Percentiles rank a stretch among this genome's conserved stretches.
Conservation (phyloP, 2,888 invertebrate genomes). For the Agonopterix alstromeriana region DNA sequence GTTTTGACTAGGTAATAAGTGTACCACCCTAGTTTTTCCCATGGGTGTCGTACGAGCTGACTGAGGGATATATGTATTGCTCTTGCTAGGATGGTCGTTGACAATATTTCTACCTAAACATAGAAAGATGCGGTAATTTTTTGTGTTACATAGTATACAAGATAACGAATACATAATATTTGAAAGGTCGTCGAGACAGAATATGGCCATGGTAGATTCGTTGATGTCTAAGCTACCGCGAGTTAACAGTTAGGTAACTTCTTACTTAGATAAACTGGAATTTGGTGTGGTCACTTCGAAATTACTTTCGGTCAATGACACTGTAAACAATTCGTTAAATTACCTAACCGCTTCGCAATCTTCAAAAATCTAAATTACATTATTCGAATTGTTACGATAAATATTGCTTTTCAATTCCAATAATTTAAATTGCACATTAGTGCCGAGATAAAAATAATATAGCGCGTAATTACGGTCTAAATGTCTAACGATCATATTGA, state of each 20-base stretch:
- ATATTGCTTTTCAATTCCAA: not conserved
- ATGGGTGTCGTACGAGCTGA: too few relatives aligned
- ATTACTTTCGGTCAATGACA: slow-evolving; percentile 29
- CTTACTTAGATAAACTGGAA: slow-evolving; percentile 34
- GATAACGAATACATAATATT: too few relatives aligned
- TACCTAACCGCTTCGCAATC: slow-evolving; percentile 3
- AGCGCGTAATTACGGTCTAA: not conserved
- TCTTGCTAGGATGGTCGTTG: too few relatives aligned
- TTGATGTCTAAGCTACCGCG: slow-evolving; percentile 50
- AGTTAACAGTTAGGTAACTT: slow-evolving; percentile 29
- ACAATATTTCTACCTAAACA: too few relatives aligned
- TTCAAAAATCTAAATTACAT: slow-evolving; percentile 3
- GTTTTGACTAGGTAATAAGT: too few relatives aligned
- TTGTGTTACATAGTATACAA: too few relatives aligned
- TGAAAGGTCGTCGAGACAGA: too few relatives aligned
- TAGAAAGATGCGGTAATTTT: too few relatives aligned
- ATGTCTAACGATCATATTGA: not conserved
- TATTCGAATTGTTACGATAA: not conserved
- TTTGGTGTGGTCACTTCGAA: slow-evolving; percentile 28
- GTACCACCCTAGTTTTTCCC: too few relatives aligned
- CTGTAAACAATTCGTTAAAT: not conserved
- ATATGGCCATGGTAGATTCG: slow-evolving; percentile 22
- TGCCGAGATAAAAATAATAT: not conserved
- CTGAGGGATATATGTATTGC: too few relatives aligned
- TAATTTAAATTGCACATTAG: not conserved